Percentiles rank a stretch among this genome's conserved stretches.
Evolutionary conservation across 2,888 invertebrate species (phyloP).

Genomic region (Pseudococcus viburni): DNA sequence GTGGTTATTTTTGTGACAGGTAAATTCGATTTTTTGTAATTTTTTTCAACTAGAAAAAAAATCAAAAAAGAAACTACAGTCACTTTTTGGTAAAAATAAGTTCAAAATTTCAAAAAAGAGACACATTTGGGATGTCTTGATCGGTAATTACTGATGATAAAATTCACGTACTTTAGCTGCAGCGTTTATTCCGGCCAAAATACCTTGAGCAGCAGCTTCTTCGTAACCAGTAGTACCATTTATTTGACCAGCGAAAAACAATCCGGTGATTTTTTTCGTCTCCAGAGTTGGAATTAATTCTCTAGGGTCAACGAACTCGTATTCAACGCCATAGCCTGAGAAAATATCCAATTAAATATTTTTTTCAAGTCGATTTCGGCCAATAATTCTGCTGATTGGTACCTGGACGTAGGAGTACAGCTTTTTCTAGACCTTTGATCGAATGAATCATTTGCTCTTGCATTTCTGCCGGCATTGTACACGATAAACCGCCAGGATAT

Average conservation of each 20-base stretch:
- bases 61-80: too few species aligned
- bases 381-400: background rate
- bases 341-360: background rate
- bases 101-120: too few species aligned
- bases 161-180: conserved; percentile 74
- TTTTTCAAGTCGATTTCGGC: background rate
- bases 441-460: conserved; percentile 80
- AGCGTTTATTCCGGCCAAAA: conserved; percentile 86
- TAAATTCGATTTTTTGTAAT: too few species aligned
- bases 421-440: conserved; percentile 84
- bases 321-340: conserved; percentile 85
- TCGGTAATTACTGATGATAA: background rate
- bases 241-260: conserved; percentile 92
- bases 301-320: conserved; percentile 89
- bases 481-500: conserved; percentile 89
- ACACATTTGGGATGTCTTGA: too few species aligned
- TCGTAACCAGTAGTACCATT: conserved; percentile 95
- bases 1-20: too few species aligned
- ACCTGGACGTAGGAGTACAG: conserved; percentile 78
- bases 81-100: too few species aligned
- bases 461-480: conserved; percentile 84
- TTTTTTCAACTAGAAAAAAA: too few species aligned
- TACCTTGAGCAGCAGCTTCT: conserved; percentile 92
- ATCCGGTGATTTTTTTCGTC: conserved; percentile 79
- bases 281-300: conserved; percentile 83